phyloP scores from a whole-genome alignment of 2,888 invertebrate species.

The Phortica magna region DNA sequence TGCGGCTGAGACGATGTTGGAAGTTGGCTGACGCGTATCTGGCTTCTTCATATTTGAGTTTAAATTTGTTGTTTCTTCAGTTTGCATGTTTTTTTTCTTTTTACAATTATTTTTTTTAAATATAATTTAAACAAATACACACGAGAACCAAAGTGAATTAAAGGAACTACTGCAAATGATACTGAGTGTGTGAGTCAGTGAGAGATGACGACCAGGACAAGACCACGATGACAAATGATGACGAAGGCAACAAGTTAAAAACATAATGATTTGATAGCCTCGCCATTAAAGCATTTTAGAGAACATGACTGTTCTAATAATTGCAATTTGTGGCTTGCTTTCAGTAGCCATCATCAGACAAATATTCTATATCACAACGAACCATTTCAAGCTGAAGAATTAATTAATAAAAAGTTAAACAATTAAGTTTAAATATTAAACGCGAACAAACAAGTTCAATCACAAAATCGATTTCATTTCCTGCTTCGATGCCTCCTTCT shows the following conservation, averaged over 20 bases:
- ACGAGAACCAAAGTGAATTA: neutral
- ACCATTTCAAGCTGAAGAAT: constrained; percentile 1
- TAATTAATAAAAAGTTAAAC: constrained; percentile 6
- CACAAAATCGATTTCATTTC: constrained; percentile 16
- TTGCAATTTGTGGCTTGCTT: neutral
- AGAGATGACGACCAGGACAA: constrained; percentile 13
- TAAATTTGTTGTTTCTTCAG: neutral
- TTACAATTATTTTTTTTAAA: constrained; percentile 10
- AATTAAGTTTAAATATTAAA: constrained; percentile 31
- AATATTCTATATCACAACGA: constrained; percentile 28
- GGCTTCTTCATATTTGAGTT: constrained; percentile 7
- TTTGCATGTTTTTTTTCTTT: neutral
- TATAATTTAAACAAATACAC: constrained; percentile 16
- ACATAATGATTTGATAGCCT: neutral
- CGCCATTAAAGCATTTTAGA: neutral
- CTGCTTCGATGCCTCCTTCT: neutral
- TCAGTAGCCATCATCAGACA: neutral
- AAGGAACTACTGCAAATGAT: constrained; percentile 24
- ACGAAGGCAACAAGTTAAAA: neutral
- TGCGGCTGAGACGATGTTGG: neutral
- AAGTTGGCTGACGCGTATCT: neutral
- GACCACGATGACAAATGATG: neutral
- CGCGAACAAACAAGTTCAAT: constrained; percentile 32
- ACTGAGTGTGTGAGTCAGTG: neutral
- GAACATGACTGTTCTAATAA: neutral